These are phyloP conservation scores for Mechanitis messenoides DNA, from an alignment of 2,888 invertebrate genomes.

Conservation along the genomic window DNA sequence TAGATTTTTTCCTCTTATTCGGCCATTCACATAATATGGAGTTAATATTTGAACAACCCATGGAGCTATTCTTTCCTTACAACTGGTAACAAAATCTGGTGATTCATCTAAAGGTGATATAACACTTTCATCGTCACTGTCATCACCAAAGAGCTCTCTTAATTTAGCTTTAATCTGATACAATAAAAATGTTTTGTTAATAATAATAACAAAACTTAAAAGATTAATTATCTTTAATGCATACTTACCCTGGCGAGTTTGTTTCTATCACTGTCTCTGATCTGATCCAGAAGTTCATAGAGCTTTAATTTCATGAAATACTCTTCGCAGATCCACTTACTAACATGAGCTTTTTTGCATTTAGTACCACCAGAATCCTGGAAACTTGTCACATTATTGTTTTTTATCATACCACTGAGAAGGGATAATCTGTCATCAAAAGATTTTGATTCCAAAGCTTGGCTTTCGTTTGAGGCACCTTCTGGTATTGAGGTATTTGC, in stretches of 20 bases:
- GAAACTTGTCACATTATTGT: constrained; percentile 33
- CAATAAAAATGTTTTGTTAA: constrained; percentile 14
- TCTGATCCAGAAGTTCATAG: constrained; percentile 58
- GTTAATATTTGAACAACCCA: constrained; percentile 79
- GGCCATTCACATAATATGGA: constrained; percentile 77
- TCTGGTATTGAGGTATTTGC: constrained; percentile 7
- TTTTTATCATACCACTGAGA: constrained; percentile 47
- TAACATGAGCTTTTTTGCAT: constrained; percentile 40
- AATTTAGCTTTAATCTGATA: constrained; percentile 65
- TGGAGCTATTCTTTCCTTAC: constrained; percentile 77
- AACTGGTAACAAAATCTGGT: constrained; percentile 69
- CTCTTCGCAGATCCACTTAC: constrained; percentile 70
- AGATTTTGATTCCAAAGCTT: constrained; percentile 51
- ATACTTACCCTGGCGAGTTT: constrained; percentile 52
- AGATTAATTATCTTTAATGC: not conserved
- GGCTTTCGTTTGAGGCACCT: constrained; percentile 34
- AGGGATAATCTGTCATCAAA: constrained; percentile 58
- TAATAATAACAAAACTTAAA: constrained; percentile 2
- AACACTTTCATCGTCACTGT: constrained; percentile 71
- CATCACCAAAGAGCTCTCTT: constrained; percentile 67
- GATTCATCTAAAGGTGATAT: constrained; percentile 73
- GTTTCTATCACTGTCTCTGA: constrained; percentile 58
- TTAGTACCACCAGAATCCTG: constrained; percentile 25
- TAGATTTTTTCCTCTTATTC: constrained; percentile 75
- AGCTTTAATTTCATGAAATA: constrained; percentile 60